Evolutionary conservation across 2,797 vertebrate species (phyloP).

Genomic region (Neostethus bicornis): DNA sequence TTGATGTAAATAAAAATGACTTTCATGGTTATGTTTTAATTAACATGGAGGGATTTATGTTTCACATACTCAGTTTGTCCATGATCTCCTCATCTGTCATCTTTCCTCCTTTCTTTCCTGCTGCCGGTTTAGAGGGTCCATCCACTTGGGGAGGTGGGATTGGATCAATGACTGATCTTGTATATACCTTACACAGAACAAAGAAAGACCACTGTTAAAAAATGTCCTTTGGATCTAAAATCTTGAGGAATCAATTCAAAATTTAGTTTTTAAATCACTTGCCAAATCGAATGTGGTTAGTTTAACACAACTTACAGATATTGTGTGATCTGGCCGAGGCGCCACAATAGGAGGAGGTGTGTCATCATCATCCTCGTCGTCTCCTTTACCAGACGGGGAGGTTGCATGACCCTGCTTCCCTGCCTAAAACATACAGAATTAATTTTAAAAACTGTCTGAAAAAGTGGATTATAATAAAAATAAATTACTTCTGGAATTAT

Average conservation of each 20-base stretch:
- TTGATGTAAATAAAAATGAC: slow-evolving; percentile 1
- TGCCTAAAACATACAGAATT: slow-evolving; percentile 58
- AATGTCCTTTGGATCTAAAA: too few relatives aligned
- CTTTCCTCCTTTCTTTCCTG: slow-evolving; percentile 93
- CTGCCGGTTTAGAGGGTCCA: slow-evolving; percentile 78
- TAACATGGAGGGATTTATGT: background rate
- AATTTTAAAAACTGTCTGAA: background rate
- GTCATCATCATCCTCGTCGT: slow-evolving; percentile 91
- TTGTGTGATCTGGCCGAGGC: slow-evolving; percentile 94
- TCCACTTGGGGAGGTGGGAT: slow-evolving; percentile 84
- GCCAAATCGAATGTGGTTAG: too few relatives aligned
- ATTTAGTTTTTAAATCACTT: too few relatives aligned
- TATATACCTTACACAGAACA: slow-evolving; percentile 84
- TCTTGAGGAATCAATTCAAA: too few relatives aligned
- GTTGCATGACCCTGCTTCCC: slow-evolving; percentile 86
- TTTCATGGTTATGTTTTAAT: slow-evolving; percentile 1
- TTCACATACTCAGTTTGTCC: slow-evolving; percentile 92
- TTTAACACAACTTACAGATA: slow-evolving; percentile 87
- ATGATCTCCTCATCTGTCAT: slow-evolving; percentile 99
- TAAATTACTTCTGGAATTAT: background rate
- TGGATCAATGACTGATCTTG: slow-evolving; percentile 93
- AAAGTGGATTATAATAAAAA: background rate
- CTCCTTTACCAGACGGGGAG: slow-evolving; percentile 76
- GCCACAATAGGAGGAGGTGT: slow-evolving; percentile 91
- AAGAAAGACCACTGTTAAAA: background rate